Evolutionary conservation across 2,113 vertebrate genomes (phyloP).

Genomic region (Pomatorhinus ruficollis): DNA sequence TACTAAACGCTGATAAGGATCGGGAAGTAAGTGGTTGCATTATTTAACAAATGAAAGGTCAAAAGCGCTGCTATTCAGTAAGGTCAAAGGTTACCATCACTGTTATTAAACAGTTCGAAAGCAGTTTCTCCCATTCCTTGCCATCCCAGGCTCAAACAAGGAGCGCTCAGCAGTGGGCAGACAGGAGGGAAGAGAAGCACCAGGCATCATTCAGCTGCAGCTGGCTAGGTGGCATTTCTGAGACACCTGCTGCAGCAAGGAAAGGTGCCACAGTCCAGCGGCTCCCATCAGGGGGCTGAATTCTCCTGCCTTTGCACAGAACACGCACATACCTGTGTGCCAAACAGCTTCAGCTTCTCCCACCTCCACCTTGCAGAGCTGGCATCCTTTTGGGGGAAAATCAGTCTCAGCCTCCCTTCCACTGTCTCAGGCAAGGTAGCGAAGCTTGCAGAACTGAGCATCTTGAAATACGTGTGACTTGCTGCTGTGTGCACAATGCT

Average conservation of each 20-base stretch:
- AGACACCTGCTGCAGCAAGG: background rate
- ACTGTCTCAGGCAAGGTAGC: background rate
- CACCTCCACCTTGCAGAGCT: background rate
- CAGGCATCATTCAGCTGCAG: background rate
- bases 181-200: background rate
- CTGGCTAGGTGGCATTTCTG: background rate
- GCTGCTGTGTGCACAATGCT: background rate
- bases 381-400: background rate
- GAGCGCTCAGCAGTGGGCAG: background rate
- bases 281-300: background rate
- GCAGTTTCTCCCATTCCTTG: constrained; percentile 14
- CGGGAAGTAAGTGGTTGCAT: constrained; percentile 60
- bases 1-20: constrained; percentile 62
- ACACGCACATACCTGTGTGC: fast-evolving
- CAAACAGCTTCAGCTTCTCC: background rate
- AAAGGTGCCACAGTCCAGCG: background rate
- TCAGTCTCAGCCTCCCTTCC: background rate
- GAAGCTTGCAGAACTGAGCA: background rate
- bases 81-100: constrained; percentile 71
- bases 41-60: constrained; percentile 71
- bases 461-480: background rate
- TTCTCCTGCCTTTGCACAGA: background rate
- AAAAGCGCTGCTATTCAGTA: constrained; percentile 49
- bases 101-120: constrained; percentile 62
- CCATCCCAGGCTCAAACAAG: background rate